Evolutionary conservation across 2,888 invertebrate genomes (phyloP).

Genomic region (Acronicta leporina): DNA sequence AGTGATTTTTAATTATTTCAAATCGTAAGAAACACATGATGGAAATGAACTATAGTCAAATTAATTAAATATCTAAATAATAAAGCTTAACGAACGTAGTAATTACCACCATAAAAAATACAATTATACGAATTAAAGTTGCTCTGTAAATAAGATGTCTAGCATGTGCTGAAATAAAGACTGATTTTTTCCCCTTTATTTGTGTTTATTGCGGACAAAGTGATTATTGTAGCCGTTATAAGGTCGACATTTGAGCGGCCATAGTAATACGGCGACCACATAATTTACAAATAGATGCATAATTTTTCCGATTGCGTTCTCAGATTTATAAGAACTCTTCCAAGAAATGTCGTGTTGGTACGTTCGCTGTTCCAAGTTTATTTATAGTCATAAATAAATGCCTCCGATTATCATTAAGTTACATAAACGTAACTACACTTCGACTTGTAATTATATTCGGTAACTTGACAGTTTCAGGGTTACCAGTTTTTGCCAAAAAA

Average conservation of each 20-base stretch:
- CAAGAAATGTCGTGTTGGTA: too few relatives aligned
- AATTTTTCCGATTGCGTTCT: neutral
- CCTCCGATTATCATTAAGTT: constrained; percentile 14
- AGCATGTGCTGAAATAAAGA: constrained; percentile 57
- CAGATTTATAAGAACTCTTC: neutral
- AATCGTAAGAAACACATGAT: constrained; percentile 3
- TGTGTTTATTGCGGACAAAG: constrained; percentile 4
- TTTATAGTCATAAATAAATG: neutral
- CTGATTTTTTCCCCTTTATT: constrained; percentile 44
- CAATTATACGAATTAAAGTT: too few relatives aligned
- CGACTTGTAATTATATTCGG: too few relatives aligned
- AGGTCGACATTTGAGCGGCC: neutral
- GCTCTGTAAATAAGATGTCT: constrained; percentile 12
- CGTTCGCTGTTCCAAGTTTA: neutral
- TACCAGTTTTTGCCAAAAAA: too few relatives aligned
- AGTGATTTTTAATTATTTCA: too few relatives aligned
- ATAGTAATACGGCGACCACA: too few relatives aligned
- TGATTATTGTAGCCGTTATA: constrained; percentile 14
- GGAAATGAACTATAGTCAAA: constrained; percentile 25
- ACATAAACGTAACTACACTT: too few relatives aligned
- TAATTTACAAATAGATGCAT: too few relatives aligned
- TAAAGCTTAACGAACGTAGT: constrained; percentile 16
- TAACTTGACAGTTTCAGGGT: too few relatives aligned
- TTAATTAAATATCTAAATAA: constrained; percentile 22
- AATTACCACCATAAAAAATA: constrained; percentile 13